Base-by-base conservation (phyloP, 92 coral and sea anemone species). In the Nematostella vectensis region DNA sequence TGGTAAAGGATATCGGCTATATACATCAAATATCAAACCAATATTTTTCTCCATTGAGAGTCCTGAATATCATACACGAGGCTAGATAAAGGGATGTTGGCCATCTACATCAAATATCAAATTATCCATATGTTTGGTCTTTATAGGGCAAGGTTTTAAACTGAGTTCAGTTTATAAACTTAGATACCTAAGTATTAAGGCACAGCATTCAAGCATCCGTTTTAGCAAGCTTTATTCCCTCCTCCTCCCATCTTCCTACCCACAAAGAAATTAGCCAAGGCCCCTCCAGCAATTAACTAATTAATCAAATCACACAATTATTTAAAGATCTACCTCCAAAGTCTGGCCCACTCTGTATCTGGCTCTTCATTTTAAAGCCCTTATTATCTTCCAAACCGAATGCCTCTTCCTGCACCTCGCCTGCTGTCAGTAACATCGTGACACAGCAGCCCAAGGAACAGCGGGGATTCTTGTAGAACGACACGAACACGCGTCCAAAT, bases 321-420 rank as follows among this genome's bases (percentile, higher is more conserved):
- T n/a, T n/a, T n/a, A n/a, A n/a, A n/a, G n/a, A n/a, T 24, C 26
- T 57, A 57, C 62, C 62, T 57, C 38, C 48, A 31, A 57, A 57
- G 9, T 57, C 48, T 16, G 12, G 23, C 47, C 30, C 29, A 17
- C 48, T 45, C 15, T 57, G 11, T 2, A 57, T 25, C 19, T 29
- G 62, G 3, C 13, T n/a, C 44, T 57, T 57, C 48, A 33, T 57
- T 27, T 23, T 57, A 45, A 45, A 57, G 8, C 62, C 62, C 3
- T 44, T 33, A 19, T 30, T 55, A 15, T 33, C 22, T n/a, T 18
- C 62, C 62, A 57, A 24, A 17, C 25, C 25, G 2, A 45, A 19
- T 37, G 62, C 62, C 24, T 57, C 62, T 20, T 48, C 38, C 38
- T 57, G 62, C 24, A 37, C 48, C 48, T 57, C 62, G 49, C 38